Evolutionary conservation across 2,797 vertebrate genomes (phyloP).

Genomic region (Smutsia gigantea): DNA sequence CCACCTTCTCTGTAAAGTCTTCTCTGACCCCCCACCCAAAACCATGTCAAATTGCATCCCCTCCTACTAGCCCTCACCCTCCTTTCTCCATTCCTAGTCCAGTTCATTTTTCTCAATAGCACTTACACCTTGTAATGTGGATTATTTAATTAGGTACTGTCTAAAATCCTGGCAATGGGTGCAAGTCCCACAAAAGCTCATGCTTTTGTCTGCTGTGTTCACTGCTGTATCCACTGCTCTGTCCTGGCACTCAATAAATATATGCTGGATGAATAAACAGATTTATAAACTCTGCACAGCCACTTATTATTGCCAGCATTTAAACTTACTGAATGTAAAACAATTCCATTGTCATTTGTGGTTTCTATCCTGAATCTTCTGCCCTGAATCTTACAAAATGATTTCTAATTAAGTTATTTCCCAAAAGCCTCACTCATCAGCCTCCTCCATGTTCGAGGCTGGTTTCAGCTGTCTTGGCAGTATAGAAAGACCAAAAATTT

Average conservation of each 20-base stretch:
- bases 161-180: background rate
- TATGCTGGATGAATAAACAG: background rate
- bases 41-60: background rate
- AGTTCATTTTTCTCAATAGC: background rate
- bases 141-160: background rate
- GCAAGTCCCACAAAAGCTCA: background rate
- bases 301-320: background rate
- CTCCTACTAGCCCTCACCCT: background rate
- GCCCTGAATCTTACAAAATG: background rate
- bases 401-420: background rate
- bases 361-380: background rate
- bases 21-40: background rate
- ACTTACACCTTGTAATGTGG: fast-evolving
- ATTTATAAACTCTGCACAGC: background rate
- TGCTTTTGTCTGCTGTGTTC: background rate
- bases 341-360: background rate
- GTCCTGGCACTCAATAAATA: background rate
- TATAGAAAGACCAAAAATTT: background rate
- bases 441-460: background rate
- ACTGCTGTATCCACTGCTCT: background rate
- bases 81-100: background rate
- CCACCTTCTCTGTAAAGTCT: background rate
- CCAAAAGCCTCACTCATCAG: background rate
- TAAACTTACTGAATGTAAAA: background rate
- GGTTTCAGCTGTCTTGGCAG: background rate